Evolutionary conservation across 2,113 vertebrate species (phyloP), one percentile per base, ranked within the genome.

Genomic region (Clarias magur): DNA sequence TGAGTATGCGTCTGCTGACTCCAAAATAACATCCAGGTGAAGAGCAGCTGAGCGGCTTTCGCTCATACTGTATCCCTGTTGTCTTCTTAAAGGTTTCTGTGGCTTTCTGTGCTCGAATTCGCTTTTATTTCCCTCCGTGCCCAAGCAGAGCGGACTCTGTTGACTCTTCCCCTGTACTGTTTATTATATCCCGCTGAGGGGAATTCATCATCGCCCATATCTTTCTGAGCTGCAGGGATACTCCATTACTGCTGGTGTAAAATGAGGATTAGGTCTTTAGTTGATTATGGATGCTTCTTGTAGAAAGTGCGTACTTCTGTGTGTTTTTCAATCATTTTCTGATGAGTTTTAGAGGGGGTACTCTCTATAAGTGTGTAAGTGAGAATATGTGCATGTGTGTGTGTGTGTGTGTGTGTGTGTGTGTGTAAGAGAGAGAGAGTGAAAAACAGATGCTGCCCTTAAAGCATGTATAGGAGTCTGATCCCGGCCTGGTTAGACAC

Each of bases 401-500:
- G 48, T 48, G 34, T 16, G n/a, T 48, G 34, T 34, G 34, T 42
- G 42, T 42, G 7, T 48, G 48, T 8, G 48, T 48, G 34, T 16
- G n/a, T 48, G 34, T 34, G 67, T 4, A 57, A 62, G 56, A 80
- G 25, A 27, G n/a, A 21, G 53, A 59, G 78, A 59, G 23, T 7
- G 9, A 5, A 3, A 25, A 12, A 59, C 16, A 34, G 54, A 59
- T 21, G 78, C n/a, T 30, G 54, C 27, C 17, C 17, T 8, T 78
- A 73, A 72, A 75, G 57, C 62, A 48, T 59, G 76, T 82, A 68
- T 75, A 2, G 17, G 38, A 84, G 85, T 83, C 86, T 93, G 90
- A 94, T 94, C 93, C 93, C 89, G 92, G 92, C 92, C 92, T 93
- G 93, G 91, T 91, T 87, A 91, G 92, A 93, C 88, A 91, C 86